phyloP scores from a whole-genome alignment of 2,113 vertebrate species.

The Hucho hucho region DNA sequence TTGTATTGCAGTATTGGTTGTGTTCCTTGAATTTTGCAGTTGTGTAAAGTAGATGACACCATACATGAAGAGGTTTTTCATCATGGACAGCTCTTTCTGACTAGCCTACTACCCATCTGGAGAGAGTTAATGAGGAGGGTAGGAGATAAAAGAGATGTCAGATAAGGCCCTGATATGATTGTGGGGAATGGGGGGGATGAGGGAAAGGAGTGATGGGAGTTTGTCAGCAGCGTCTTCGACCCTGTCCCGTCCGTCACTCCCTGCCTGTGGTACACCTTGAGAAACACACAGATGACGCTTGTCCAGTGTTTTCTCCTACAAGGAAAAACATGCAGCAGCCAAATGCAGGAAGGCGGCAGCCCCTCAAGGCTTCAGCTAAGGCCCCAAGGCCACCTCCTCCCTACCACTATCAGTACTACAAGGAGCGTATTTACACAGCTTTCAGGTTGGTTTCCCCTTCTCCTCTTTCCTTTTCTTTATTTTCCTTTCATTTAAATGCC shows the following conservation, averaged over 20 bases:
- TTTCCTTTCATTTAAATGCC: background rate
- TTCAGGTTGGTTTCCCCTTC: constrained; percentile 65
- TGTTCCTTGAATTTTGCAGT: no score
- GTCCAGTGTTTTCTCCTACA: background rate
- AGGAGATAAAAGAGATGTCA: constrained; percentile 8
- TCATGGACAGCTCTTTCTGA: constrained; percentile 11
- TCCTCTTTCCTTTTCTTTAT: constrained; percentile 22
- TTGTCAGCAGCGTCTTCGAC: constrained; percentile 58
- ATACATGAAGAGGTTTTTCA: background rate
- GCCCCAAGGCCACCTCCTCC: constrained; percentile 43
- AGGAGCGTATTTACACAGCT: constrained; percentile 68
- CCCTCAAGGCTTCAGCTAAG: constrained; percentile 61
- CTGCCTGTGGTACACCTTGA: constrained; percentile 56
- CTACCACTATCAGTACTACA: no score
- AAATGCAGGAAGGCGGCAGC: constrained; percentile 12
- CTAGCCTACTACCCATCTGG: background rate
- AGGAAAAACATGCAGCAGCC: constrained; percentile 24
- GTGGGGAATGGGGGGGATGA: constrained; percentile 5
- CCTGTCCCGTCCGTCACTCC: constrained; percentile 62
- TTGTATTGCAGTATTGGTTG: no score
- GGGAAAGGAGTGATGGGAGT: background rate
- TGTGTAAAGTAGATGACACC: no score
- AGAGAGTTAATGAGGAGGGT: background rate
- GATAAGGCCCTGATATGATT: constrained; percentile 8
- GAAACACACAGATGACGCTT: constrained; percentile 59